Base-by-base conservation (phyloP, 2,797 vertebrate genomes). In the Enteromius viviparus region DNA sequence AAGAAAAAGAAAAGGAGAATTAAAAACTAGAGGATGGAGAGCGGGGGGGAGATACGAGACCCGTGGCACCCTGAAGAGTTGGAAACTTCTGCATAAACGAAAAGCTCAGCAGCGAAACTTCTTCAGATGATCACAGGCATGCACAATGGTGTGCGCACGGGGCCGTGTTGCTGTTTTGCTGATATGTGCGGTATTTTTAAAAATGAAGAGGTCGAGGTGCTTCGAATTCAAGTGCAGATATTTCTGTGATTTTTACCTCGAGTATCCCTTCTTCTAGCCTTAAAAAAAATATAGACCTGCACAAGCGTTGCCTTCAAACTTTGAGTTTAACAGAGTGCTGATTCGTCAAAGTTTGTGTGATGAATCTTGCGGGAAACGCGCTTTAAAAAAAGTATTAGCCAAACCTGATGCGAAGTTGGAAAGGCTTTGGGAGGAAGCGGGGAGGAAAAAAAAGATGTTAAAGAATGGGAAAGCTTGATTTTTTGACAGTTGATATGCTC, bases 401-500 rank as follows among this genome's bases (percentile, higher is more conserved):
- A 88, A 92, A 91, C 91, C 84, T 81, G 71, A 81, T 85, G 86
- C 86, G 88, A 94, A 93, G 90, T 93, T 93, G 86, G 80, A 92
- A 87, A 84, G 23, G 89, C 91, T 90, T 83, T 87, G 80, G 26
- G 34, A 71, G 60, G 47, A 69, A 90, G 89, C 92, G 84, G 89
- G 81, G 64, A 80, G 55, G 11, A 47, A 81, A 86, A 85, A 81
- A 85, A 81, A 86, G 47, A 76, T 62, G 85, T 91, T 91, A 87
- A 91, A 81, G 86, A 86, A 90, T 90, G 90, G 91, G 90, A 91
- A 91, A 78, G 93, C 90, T 89, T 92, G 90, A 91, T 93, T 89
- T 90, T 91, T 88, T 90, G 91, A 90, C 91, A 93, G 92, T 92
- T 91, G 93, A 93, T 93, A 92, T 88, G 91, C 80, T 83, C 86